Base-by-base conservation (phyloP, 2,797 vertebrate species). In the Coccyzus lansbergi region DNA sequence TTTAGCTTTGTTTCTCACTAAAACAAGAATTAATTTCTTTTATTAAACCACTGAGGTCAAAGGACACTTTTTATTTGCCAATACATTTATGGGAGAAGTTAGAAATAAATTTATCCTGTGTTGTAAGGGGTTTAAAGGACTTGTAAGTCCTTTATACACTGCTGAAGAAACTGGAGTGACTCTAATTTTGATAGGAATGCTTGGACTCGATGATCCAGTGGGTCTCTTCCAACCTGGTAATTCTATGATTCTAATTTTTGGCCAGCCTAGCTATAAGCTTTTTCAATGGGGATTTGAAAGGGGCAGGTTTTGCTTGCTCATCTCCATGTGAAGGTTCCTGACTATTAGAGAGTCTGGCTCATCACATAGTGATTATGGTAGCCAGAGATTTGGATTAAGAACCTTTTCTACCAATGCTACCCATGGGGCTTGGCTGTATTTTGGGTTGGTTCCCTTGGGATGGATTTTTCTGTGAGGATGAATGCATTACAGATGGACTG, bases 401-500 rank as follows among this genome's bases (percentile, higher is more conserved):
- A 24, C 49, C 17, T 76, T 71, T 59, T 52, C 58, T 91, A 46
- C 9, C 53, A 33, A 9, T 12, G 24, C 71, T 83, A 60, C 49
- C 76, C 46, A 13, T 42, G 38, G 38, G 55, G 44, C 69, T 77
- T 86, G 89, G 53, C 82, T 92, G 33, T 53, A 16, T 75, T 92
- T 87, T 14, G 16, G 36, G 46, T 8, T 68, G 51, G 16, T 36
- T 87, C 92, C 91, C 79, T 40, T 14, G 84, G 72, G 95, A 51
- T 33, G 76, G 60, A 33, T 92, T 91, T 72, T 83, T 83, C 44
- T 90, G 49, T 8, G 84, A 88, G 86, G 78, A 95, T 71, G 48
- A 87, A 87, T 87, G 82, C 6, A 4, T 62, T 94, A 14, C 88
- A 96, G 82, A 81, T 89, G 94, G 88, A 71, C 53, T 78, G 78